Evolutionary conservation across 2,797 vertebrate genomes (phyloP).

Genomic region (Hippocampus kuda): DNA sequence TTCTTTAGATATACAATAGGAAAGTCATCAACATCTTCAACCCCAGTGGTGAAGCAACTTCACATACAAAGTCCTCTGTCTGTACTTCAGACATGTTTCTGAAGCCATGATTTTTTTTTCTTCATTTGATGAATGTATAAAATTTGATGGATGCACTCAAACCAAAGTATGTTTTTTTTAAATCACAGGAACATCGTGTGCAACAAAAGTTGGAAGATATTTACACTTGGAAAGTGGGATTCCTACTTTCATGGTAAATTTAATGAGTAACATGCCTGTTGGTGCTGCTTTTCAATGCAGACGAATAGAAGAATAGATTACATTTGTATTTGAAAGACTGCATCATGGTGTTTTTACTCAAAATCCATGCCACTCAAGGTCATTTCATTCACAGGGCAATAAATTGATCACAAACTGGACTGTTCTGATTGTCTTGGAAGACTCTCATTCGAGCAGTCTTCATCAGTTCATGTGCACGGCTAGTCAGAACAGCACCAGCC

Average conservation of each 20-base stretch:
- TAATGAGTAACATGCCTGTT: background rate
- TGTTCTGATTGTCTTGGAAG: too few relatives aligned
- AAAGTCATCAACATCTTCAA: too few relatives aligned
- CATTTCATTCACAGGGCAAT: too few relatives aligned
- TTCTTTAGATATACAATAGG: too few relatives aligned
- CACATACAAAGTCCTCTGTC: background rate
- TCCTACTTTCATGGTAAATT: background rate
- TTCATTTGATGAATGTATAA: background rate
- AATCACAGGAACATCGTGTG: background rate
- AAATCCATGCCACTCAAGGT: too few relatives aligned
- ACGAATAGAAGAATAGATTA: background rate
- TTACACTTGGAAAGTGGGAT: background rate
- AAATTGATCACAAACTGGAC: too few relatives aligned
- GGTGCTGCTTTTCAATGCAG: background rate
- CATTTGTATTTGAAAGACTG: background rate
- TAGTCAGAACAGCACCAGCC: too few relatives aligned
- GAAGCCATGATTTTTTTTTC: background rate
- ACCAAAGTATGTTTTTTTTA: background rate
- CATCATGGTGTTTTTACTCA: too few relatives aligned
- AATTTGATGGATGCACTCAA: background rate
- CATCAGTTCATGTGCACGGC: too few relatives aligned
- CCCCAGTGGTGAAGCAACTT: too few relatives aligned
- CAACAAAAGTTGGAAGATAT: background rate
- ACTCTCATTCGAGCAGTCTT: too few relatives aligned
- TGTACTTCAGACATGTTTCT: background rate